phyloP scores from a whole-genome alignment of 2,888 invertebrate genomes.

The Brachypalpus laphriformis region DNA sequence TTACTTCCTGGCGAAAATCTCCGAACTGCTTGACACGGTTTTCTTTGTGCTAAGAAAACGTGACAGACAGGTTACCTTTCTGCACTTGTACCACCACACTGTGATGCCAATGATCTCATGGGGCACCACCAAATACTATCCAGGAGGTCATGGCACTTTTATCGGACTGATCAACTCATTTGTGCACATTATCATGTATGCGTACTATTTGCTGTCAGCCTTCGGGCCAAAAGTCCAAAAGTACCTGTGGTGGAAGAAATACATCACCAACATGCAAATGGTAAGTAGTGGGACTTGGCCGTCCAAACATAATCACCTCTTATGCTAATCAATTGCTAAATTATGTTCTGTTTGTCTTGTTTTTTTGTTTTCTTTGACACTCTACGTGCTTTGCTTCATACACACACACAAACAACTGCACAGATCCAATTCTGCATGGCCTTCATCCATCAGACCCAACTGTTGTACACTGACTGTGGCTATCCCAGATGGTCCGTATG shows the following conservation, averaged over 20 bases:
- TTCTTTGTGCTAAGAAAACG: conserved; percentile 97
- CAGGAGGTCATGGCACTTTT: conserved; percentile 95
- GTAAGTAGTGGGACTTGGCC: conserved; percentile 83
- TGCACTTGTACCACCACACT: conserved; percentile 97
- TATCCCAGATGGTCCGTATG: conserved; percentile 92
- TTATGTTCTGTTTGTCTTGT: conserved; percentile 35
- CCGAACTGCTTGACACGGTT: conserved; percentile 94
- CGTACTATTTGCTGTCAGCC: conserved; percentile 95
- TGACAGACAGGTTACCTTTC: conserved; percentile 93
- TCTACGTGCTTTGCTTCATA: conserved; percentile 33
- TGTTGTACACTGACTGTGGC: conserved; percentile 93
- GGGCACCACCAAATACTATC: conserved; percentile 94
- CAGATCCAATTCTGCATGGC: conserved; percentile 95
- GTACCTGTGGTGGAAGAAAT: conserved; percentile 96
- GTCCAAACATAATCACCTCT: background rate
- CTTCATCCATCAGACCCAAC: conserved; percentile 92
- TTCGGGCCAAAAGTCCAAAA: conserved; percentile 93
- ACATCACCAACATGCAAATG: conserved; percentile 95
- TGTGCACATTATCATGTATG: conserved; percentile 97
- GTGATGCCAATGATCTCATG: conserved; percentile 97
- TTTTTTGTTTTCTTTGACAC: conserved; percentile 6
- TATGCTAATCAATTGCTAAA: conserved; percentile 46
- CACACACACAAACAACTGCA: conserved; percentile 37
- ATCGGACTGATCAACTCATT: conserved; percentile 94
- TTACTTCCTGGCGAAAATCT: conserved; percentile 94